Evolutionary conservation across 2,888 invertebrate species (phyloP).

Genomic region (Standfussiana lucernea): DNA sequence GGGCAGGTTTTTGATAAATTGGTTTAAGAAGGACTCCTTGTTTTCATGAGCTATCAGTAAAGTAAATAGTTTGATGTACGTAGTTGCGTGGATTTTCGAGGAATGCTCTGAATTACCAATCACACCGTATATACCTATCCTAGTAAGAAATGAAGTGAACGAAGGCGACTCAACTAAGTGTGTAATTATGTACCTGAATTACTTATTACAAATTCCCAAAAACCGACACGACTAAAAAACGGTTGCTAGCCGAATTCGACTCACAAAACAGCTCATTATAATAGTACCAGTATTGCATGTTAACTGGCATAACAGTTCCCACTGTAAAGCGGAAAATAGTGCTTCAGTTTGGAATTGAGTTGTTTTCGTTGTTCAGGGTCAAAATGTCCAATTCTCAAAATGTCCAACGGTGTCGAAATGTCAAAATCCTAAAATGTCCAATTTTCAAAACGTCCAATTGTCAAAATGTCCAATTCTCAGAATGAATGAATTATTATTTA

Average conservation of each 20-base stretch:
- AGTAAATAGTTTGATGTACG: not conserved
- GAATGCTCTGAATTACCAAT: not conserved
- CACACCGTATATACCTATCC: conserved; percentile 4
- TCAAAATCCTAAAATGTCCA: too few relatives aligned
- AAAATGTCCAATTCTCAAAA: too few relatives aligned
- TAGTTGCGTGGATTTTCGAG: not conserved
- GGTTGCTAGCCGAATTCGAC: not conserved
- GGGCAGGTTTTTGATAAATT: not conserved
- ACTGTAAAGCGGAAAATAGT: not conserved
- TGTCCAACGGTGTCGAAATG: too few relatives aligned
- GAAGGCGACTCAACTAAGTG: conserved; percentile 9
- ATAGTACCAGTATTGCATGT: not conserved
- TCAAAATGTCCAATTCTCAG: too few relatives aligned
- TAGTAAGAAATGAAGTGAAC: conserved; percentile 36
- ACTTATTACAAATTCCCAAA: conserved; percentile 12
- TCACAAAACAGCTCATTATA: conserved; percentile 1
- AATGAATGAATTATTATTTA: too few relatives aligned
- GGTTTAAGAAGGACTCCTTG: not conserved
- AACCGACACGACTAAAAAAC: not conserved
- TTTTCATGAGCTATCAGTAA: not conserved
- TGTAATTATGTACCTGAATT: not conserved
- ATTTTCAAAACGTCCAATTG: too few relatives aligned
- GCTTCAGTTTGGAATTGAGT: too few relatives aligned
- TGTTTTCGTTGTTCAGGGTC: too few relatives aligned
- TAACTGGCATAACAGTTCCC: not conserved